Evolutionary conservation across 2,888 invertebrate species (phyloP), one percentile per base, ranked within the genome.

Genomic region (Tupiocoris notatus): DNA sequence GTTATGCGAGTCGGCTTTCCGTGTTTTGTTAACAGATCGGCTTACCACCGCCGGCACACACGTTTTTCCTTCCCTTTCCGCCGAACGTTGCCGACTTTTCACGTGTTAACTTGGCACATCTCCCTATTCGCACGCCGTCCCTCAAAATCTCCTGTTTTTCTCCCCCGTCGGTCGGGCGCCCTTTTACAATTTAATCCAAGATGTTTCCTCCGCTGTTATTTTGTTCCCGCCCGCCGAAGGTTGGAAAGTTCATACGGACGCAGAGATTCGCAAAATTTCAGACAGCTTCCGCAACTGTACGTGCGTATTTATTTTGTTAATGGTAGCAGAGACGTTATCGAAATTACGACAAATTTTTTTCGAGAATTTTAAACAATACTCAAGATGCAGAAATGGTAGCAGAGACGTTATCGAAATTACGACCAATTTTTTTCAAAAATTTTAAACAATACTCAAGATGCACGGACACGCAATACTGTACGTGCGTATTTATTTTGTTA

Each of bases 21-120:
- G 66, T 75, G 75, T 75, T 66, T 75, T 75, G 75, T 62, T 73
- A 77, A 74, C 67, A 74, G 74, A 77, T 66, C 67, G 66, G 77
- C 77, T 77, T 73, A 77, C 59, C 23, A 18, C 67, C 12, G 12
- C 39, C 39, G 12, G 3, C 39, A 39, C 3, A 3, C 39, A 39
- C 39, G 39, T 39, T 39, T 76, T 76, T 67, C 76, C 70, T 61
- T 76, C 70, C 76, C 63, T 76, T 68, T 76, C 76, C 62, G 70
- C 70, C 76, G 70, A 71, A 70, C 76, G 62, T 62, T 62, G 39
- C 39, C 3, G 39, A 39, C 39, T 39, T 39, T 39, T 39, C 39
- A 39, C 39, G 39, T 39, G 39, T 39, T 39, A 39, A 39, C 39
- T 39, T 39, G 39, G 39, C 39, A 39, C 39, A 39, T 39, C 39